Evolutionary conservation across 2,888 invertebrate species (phyloP).

Genomic region (Stenichneumon culpator): DNA sequence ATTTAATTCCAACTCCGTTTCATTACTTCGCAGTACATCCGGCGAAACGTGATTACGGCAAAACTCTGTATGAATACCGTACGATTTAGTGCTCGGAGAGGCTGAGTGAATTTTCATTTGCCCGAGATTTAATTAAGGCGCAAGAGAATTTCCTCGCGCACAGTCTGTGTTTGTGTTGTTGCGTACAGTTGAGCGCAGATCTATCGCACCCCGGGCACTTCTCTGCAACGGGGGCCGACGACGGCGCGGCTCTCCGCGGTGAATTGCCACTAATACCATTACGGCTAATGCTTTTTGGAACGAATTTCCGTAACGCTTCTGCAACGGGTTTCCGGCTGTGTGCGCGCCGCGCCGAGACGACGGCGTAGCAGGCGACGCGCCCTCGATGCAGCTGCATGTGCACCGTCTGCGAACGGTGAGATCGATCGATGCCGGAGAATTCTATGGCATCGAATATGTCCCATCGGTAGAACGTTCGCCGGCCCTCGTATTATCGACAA

Average conservation of each 20-base stretch:
- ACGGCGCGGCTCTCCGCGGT: not conserved
- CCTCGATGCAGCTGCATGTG: not conserved
- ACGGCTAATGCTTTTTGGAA: constrained; percentile 44
- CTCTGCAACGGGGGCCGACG: not conserved
- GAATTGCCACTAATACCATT: constrained; percentile 26
- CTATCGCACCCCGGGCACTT: constrained; percentile 28
- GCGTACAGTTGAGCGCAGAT: constrained; percentile 4
- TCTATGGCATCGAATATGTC: constrained; percentile 4
- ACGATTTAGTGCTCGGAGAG: not conserved
- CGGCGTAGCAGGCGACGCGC: constrained; percentile 20
- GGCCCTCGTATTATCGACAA: not conserved
- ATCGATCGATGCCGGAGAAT: constrained; percentile 38
- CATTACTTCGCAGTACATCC: not conserved
- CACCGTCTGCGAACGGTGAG: not conserved
- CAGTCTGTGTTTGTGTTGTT: not conserved
- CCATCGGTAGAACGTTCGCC: not conserved
- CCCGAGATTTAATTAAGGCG: constrained; percentile 41
- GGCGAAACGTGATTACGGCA: not conserved
- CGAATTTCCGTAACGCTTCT: constrained; percentile 50
- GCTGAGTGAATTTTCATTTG: constrained; percentile 30
- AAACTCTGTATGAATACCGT: not conserved
- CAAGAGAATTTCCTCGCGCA: constrained; percentile 23
- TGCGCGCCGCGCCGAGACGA: not conserved
- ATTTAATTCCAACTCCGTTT: not conserved
- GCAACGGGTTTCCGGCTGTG: constrained; percentile 39